phyloP scores from a whole-genome alignment of 2,113 vertebrate species.

The Odontophorus gujanensis region DNA sequence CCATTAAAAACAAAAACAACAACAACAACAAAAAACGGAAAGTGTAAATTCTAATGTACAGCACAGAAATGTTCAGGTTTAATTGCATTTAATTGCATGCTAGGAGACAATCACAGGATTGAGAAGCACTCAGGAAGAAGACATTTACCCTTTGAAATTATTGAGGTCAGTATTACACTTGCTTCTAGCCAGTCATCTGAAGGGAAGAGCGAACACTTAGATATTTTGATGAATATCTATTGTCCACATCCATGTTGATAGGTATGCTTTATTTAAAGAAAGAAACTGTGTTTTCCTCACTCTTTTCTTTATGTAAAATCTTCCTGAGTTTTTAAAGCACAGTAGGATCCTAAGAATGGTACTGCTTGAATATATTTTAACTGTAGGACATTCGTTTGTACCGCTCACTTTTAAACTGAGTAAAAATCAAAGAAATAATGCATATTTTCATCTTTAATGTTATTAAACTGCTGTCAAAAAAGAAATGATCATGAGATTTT shows the following conservation, averaged over 20 bases:
- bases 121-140: neutral
- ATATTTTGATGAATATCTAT: neutral
- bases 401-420: neutral
- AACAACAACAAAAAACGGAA: too few relatives aligned
- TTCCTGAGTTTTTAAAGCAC: neutral
- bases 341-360: neutral
- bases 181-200: neutral
- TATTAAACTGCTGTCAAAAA: neutral
- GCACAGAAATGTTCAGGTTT: rapidly evolving
- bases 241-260: neutral
- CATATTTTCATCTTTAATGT: neutral
- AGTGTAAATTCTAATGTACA: neutral
- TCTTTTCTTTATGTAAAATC: neutral
- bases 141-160: neutral
- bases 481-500: neutral
- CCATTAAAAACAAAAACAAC: neutral
- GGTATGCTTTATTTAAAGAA: neutral
- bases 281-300: neutral
- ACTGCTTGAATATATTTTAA: neutral
- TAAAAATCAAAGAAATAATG: neutral
- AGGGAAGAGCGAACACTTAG: neutral
- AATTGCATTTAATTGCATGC: neutral
- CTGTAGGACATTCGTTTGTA: neutral
- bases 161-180: neutral
- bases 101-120: rapidly evolving